Evolutionary conservation across 1,140 invertebrate genomes (phyloP).

Genomic region (Andricus grossulariae): DNA sequence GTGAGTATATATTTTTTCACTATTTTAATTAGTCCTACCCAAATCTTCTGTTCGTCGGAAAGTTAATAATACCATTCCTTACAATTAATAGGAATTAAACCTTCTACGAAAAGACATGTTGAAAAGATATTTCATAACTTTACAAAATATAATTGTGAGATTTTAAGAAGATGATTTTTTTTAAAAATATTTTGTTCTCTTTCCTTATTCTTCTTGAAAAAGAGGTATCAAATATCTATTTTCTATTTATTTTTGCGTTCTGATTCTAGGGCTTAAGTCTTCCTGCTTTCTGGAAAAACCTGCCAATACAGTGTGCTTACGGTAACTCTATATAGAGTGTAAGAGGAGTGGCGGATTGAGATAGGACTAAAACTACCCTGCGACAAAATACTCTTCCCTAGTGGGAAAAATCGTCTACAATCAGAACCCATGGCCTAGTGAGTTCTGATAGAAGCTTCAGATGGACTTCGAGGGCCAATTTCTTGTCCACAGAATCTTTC

Average conservation of each 20-base stretch:
- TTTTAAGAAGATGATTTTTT: no score
- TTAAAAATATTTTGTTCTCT: no score
- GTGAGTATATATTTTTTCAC: no score
- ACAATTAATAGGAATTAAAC: no score
- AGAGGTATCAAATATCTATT: not conserved
- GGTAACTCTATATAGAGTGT: not conserved
- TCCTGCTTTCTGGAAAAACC: not conserved
- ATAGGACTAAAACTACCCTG: conserved; percentile 39
- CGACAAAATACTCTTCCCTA: conserved; percentile 1
- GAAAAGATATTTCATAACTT: no score
- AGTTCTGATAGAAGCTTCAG: conserved; percentile 20
- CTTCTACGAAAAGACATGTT: no score
- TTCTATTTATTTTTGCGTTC: not conserved
- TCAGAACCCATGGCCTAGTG: conserved; percentile 4
- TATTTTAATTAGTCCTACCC: no score
- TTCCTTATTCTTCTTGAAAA: no score
- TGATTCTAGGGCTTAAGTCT: conserved; percentile 14
- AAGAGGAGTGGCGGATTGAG: conserved; percentile 31
- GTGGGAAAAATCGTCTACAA: conserved; percentile 8
- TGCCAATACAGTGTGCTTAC: conserved; percentile 16
- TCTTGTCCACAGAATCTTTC: not conserved
- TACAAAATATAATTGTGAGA: no score
- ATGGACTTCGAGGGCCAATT: not conserved
- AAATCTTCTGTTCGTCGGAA: no score
- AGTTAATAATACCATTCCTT: no score